Evolutionary conservation across 2,113 vertebrate genomes (phyloP), one percentile per base, ranked within the genome.

Genomic region (Tachysurus vachellii): DNA sequence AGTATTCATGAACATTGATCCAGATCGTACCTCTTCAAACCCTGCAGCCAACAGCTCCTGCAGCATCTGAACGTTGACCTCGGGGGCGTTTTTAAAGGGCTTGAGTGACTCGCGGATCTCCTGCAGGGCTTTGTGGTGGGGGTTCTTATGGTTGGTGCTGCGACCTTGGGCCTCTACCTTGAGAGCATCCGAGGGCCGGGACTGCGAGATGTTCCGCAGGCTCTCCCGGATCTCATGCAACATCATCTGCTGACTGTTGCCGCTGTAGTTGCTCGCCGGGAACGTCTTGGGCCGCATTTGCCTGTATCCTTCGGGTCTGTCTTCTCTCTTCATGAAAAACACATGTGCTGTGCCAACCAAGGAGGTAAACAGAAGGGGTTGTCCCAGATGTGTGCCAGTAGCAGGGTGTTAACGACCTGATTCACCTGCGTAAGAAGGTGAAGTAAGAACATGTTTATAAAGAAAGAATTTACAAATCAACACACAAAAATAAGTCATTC

Each of bases 271-370:
- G 94, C 97, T 98, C 90, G 97, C 95, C 88, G 98, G 98, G 93
- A 99, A 99, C 61, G 98, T 99, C 95, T 99, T 99, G 93, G 98
- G 98, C 96, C 98, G 96, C 97, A 99, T 99, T 89, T 99, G 98
- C 95, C 97, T 95, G 95, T 97, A 95, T 94, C 97, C 97, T 94
- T 99, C 98, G 93, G 98, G 97, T 92, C 97, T 99, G 95, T 99
- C 97, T 85, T 94, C 96, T 94, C 98, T 99, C 98, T 97, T 99
- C 98, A 99, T 99, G 96, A 97, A 97, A 94, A 87, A 96, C 54
- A 94, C 97, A 97, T 98, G 93, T 96, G 97, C 94, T 89, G 92
- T 75, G 90, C 92, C 88, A 91, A 92, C 92, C 91, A 93, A 87
- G 80, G 93, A 92, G 91, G 91, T 93, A 91, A 95, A 93, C 87